Conservation (phyloP, 2,888 invertebrate genomes). For the Choreutis nemorana region DNA sequence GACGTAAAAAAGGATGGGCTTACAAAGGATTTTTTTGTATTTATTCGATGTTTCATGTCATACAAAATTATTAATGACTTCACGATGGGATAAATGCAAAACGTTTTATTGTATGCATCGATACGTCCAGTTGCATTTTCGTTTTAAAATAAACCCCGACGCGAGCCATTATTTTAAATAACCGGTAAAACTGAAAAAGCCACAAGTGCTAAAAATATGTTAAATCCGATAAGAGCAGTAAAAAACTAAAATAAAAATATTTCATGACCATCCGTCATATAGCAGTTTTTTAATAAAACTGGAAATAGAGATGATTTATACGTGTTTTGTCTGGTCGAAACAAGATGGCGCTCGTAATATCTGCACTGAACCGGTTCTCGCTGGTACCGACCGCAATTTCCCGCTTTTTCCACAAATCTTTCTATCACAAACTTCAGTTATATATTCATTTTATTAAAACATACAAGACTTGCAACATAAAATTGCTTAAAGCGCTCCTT, state of each 20-base stretch:
- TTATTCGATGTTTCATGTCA: too few species aligned
- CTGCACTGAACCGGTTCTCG: slow-evolving; percentile 34
- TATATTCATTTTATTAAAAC: slow-evolving; percentile 27
- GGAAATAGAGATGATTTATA: slow-evolving; percentile 40
- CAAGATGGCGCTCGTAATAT: slow-evolving; percentile 46
- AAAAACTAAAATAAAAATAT: slow-evolving; percentile 10
- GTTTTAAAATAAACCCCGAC: too few species aligned
- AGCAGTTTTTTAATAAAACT: slow-evolving; percentile 42
- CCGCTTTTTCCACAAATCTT: slow-evolving; percentile 30
- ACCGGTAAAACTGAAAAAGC: slow-evolving; percentile 8
- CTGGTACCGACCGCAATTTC: slow-evolving; percentile 33
- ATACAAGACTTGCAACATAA: slow-evolving; percentile 12
- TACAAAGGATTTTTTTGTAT: too few species aligned
- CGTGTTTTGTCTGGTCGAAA: slow-evolving; percentile 39
- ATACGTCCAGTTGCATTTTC: too few species aligned
- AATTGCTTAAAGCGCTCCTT: slow-evolving; percentile 7
- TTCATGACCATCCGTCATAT: slow-evolving; percentile 12
- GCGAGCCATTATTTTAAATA: too few species aligned
- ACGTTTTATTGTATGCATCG: too few species aligned
- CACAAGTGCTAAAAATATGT: slow-evolving; percentile 4
- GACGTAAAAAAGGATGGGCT: too few species aligned
- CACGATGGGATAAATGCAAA: too few species aligned
- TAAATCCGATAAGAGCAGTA: slow-evolving; percentile 1
- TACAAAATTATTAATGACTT: too few species aligned
- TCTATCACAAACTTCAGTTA: slow-evolving; percentile 23